Evolutionary conservation across 2,888 invertebrate species (phyloP), one percentile per base, ranked within the genome.

Genomic region (Syrphus vitripennis): DNA sequence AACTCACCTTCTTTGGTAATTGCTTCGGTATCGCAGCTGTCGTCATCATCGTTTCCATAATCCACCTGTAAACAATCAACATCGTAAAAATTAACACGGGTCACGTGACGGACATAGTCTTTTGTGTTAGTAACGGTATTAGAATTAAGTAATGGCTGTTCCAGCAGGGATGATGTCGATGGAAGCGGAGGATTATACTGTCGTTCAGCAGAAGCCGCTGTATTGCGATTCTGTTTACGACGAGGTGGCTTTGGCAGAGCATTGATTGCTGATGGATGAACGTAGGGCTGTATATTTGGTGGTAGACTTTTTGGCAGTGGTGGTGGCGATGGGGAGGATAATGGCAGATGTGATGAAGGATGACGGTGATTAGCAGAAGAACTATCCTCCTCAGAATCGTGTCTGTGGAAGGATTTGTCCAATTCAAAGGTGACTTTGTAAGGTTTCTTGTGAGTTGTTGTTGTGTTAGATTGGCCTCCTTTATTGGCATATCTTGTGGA

Each of bases 1-100:
- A 53, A 92, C 94, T 94, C 92, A 97, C 97, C 97, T 95, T 97
- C 97, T 95, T 97, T 97, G 93, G 97, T 96, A 91, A 96, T 95
- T 90, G 97, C 96, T 93, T 96, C 95, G 88, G 96, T 95, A 90
- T 96, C 96, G 81, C 95, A 96, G 88, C 95, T 95, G 65, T 95
- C 95, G 84, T 95, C 95, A 92, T 95, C 95, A 71, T 89, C 89
- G 76, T 82, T 79, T 65, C 89, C 90, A 88, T 90, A 91, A 95
- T 96, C 92, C 90, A 92, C 91, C 92, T 93, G 92, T 90, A 92
- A 92, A 92, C 92, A 92, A 92, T 91, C 92, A 90, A 92, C 90
- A 91, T 92, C 92, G 90, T 92, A 92, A 89, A 93, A 92, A 91
- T 93, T 92, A 92, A 93, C 92, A 88, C 92, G 91, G 89, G 92